Evolutionary conservation across 2,888 invertebrate genomes (phyloP).

Genomic region (Luffia ferchaultella): DNA sequence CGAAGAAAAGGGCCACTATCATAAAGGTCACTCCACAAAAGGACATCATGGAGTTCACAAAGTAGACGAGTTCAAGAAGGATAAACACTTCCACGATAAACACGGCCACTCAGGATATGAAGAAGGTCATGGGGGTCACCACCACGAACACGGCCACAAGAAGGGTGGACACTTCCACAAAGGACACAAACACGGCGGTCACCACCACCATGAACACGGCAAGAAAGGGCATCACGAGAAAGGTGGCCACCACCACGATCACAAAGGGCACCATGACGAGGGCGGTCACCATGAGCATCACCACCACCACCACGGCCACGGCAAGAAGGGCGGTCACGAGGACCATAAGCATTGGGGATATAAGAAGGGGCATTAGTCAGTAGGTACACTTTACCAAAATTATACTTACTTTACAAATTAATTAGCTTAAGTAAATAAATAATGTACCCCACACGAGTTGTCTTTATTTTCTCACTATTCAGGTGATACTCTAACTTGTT

Average conservation of each 20-base stretch:
- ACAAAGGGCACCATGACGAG: conserved; percentile 81
- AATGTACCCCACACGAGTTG: too few relatives aligned
- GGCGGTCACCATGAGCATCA: conserved; percentile 81
- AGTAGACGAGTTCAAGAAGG: conserved; percentile 83
- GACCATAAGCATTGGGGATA: conserved; percentile 82
- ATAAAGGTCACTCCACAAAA: conserved; percentile 85
- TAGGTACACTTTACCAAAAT: too few relatives aligned
- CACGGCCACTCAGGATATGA: conserved; percentile 80
- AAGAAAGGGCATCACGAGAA: conserved; percentile 83
- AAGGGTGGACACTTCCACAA: conserved; percentile 83
- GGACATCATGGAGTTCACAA: conserved; percentile 87
- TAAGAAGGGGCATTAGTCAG: conserved; percentile 57
- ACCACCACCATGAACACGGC: conserved; percentile 80
- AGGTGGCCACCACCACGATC: conserved; percentile 80
- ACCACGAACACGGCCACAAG: conserved; percentile 79
- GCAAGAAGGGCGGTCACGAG: conserved; percentile 81
- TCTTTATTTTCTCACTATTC: too few relatives aligned
- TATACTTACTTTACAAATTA: too few relatives aligned
- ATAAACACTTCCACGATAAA: conserved; percentile 86
- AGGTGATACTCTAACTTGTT: too few relatives aligned
- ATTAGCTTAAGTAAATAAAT: too few relatives aligned
- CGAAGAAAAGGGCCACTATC: conserved; percentile 72
- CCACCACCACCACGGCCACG: conserved; percentile 75
- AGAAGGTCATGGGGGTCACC: conserved; percentile 79
- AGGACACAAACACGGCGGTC: conserved; percentile 77